These are phyloP conservation scores for Dryomyza anilis DNA, from an alignment of 2,888 invertebrate genomes.

Conservation along the genomic window DNA sequence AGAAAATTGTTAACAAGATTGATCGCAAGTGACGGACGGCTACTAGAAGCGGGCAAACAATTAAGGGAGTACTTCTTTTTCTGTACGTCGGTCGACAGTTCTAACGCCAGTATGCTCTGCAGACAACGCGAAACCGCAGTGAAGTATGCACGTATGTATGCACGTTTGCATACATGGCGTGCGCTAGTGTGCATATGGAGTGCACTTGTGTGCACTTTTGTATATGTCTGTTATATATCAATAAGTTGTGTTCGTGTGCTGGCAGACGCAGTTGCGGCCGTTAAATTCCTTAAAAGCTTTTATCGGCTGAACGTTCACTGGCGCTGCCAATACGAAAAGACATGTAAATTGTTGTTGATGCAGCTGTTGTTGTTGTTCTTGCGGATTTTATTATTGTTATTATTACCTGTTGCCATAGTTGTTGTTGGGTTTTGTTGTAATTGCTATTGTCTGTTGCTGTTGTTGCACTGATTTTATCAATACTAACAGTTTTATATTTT, in stretches of 20 bases:
- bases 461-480: slow-evolving; percentile 21
- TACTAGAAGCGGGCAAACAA: too few species aligned
- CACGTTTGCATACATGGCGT: too few species aligned
- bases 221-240: too few species aligned
- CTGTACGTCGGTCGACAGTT: neutral
- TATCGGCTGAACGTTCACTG: slow-evolving; percentile 15
- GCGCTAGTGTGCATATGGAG: too few species aligned
- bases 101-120: neutral
- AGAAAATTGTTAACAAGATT: slow-evolving; percentile 45
- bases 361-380: slow-evolving; percentile 4
- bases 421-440: slow-evolving; percentile 3
- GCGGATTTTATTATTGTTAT: neutral
- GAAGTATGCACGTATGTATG: too few species aligned
- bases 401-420: neutral
- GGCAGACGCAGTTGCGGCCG: slow-evolving; percentile 4
- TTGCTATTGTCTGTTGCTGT: slow-evolving; percentile 17
- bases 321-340: neutral
- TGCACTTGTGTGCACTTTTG: too few species aligned
- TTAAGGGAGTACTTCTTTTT: too few species aligned
- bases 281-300: slow-evolving; percentile 22
- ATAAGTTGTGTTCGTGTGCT: too few species aligned
- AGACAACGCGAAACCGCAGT: too few species aligned
- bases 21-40: slow-evolving; percentile 39
- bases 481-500: slow-evolving; percentile 28
- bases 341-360: slow-evolving; percentile 1